Evolutionary conservation across 2,113 vertebrate species (phyloP).

Genomic region (Ctenodactylus gundi): DNA sequence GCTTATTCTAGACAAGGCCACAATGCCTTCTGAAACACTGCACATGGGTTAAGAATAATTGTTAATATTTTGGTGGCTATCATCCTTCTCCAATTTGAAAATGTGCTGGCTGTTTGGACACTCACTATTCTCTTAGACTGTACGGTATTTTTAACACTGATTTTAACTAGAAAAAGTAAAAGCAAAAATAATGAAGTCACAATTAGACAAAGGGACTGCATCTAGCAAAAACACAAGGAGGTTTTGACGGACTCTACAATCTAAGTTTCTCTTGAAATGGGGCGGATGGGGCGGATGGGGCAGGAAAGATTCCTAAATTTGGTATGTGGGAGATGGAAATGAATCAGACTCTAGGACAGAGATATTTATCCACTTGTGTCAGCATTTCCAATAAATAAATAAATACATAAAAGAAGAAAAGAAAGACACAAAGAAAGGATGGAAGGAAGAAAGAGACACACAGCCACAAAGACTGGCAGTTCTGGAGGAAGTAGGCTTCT

Average conservation of each 20-base stretch:
- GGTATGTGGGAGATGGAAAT: not conserved
- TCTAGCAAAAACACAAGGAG: not conserved
- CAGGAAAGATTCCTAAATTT: not conserved
- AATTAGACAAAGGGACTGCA: not conserved
- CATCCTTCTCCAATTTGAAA: slow-evolving; percentile 37
- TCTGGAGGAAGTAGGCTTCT: not conserved
- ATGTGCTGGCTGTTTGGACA: not conserved
- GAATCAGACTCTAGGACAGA: not conserved
- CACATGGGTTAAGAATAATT: slow-evolving; percentile 36
- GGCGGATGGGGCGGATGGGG: no score
- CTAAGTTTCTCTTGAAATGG: not conserved
- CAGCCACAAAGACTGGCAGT: not conserved
- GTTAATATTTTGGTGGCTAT: slow-evolving; percentile 43
- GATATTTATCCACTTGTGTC: not conserved
- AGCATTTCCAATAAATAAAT: no score
- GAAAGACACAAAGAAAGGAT: no score
- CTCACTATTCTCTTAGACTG: not conserved
- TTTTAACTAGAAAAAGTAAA: slow-evolving; percentile 38
- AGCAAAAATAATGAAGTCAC: not conserved
- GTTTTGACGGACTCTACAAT: not conserved
- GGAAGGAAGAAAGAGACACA: not conserved
- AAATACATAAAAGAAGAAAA: no score
- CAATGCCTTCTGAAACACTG: not conserved
- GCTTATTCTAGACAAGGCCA: slow-evolving; percentile 41
- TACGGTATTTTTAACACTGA: not conserved